Conservation (phyloP, 1,140 invertebrate genomes). For the Drosophila hydei region DNA sequence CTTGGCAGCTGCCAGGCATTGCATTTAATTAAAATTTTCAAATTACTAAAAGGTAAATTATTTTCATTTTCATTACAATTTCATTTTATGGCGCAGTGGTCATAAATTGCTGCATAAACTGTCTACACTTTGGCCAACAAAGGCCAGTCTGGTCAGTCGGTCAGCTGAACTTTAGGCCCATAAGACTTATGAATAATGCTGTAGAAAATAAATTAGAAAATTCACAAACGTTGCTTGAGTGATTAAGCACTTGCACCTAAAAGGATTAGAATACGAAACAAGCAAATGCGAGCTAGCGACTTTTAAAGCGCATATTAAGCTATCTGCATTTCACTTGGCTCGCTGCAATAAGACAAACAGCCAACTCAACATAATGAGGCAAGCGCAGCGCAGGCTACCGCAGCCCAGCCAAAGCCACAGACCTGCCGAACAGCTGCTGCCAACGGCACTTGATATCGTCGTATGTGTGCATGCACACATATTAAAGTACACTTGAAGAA, state of each 20-base stretch:
- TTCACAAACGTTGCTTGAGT: neutral
- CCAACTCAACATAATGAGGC: conserved; percentile 64
- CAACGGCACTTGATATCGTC: conserved; percentile 57
- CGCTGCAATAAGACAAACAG: conserved; percentile 20
- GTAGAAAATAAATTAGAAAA: neutral
- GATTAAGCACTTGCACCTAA: conserved; percentile 8
- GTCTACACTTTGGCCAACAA: conserved; percentile 42
- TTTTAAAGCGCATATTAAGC: conserved; percentile 15
- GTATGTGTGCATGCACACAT: conserved; percentile 2
- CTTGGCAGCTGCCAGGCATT: conserved; percentile 29
- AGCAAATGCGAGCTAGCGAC: neutral
- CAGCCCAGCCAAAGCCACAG: conserved; percentile 46
- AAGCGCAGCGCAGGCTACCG: conserved; percentile 33
- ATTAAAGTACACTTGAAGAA: neutral
- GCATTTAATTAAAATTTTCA: conserved; percentile 75
- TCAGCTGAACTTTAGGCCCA: too few relatives aligned
- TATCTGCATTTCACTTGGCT: conserved; percentile 6
- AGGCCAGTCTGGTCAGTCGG: neutral
- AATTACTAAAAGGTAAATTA: conserved; percentile 70
- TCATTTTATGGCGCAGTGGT: conserved; percentile 25
- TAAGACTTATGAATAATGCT: conserved; percentile 3
- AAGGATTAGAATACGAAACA: neutral
- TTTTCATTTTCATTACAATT: conserved; percentile 47
- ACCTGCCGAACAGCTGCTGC: conserved; percentile 65
- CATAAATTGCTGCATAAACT: conserved; percentile 56